Evolutionary conservation across 2,888 invertebrate species (phyloP).

Genomic region (Drosophila lutescens): DNA sequence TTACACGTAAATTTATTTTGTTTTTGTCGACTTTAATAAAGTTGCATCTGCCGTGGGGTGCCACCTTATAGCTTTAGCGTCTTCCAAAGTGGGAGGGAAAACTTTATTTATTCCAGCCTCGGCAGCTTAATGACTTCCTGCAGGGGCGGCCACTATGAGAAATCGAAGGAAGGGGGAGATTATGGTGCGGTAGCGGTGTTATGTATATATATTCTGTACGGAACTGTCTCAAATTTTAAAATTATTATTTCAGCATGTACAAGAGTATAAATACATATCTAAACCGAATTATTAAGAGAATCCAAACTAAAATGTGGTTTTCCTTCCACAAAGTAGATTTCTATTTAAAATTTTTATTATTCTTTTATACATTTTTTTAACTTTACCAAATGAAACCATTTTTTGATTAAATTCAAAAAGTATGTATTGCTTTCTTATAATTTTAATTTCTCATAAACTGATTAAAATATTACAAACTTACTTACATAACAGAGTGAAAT

Average conservation of each 20-base stretch:
- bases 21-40: constrained; percentile 71
- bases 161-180: constrained; percentile 27
- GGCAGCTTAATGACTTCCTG: constrained; percentile 79
- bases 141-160: constrained; percentile 29
- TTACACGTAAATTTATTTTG: constrained; percentile 67
- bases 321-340: too few relatives aligned
- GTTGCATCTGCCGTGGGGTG: constrained; percentile 41
- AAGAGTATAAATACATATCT: neutral
- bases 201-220: neutral
- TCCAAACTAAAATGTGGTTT: too few relatives aligned
- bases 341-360: too few relatives aligned
- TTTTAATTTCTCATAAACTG: too few relatives aligned
- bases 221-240: neutral
- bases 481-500: neutral
- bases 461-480: too few relatives aligned
- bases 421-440: neutral
- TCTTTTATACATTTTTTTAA: too few relatives aligned
- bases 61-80: constrained; percentile 48
- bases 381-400: too few relatives aligned
- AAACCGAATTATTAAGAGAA: neutral
- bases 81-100: constrained; percentile 43
- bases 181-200: constrained; percentile 33
- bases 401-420: too few relatives aligned
- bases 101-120: constrained; percentile 74
- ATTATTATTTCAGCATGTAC: neutral